phyloP scores from a whole-genome alignment of 2,888 invertebrate species.

The Metallyticus violacea region DNA sequence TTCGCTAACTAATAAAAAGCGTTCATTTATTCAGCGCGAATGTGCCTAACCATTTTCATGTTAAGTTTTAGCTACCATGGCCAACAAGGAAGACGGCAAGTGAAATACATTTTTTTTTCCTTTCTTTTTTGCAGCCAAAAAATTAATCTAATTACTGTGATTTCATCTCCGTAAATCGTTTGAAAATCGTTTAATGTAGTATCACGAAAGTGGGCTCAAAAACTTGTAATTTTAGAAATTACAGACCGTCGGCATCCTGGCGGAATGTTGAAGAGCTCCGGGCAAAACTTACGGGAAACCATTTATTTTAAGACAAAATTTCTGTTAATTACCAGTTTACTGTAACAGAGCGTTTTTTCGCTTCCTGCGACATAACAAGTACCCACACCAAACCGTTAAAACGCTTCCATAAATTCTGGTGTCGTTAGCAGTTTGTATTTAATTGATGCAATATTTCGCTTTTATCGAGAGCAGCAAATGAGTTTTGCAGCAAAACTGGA shows the following conservation, averaged over 20 bases:
- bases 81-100: neutral
- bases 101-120: neutral
- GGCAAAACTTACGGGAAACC: neutral
- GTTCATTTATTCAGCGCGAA: too few species aligned
- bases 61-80: neutral
- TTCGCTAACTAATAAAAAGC: too few species aligned
- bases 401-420: neutral
- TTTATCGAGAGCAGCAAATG: too few species aligned
- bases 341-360: neutral
- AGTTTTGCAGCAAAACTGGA: too few species aligned
- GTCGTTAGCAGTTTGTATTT: neutral
- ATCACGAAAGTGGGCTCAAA: neutral
- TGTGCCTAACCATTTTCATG: neutral
- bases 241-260: neutral
- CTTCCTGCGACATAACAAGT: neutral
- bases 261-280: neutral
- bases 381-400: neutral
- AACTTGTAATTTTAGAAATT: neutral
- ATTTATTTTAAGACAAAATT: neutral
- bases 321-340: neutral
- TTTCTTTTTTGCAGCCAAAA: neutral
- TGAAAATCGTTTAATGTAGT: neutral
- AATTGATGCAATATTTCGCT: neutral
- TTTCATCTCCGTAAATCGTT: neutral
- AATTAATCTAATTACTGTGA: neutral